Evolutionary conservation across 2,888 invertebrate genomes (phyloP).

Genomic region (Drosophila nr. medialis): DNA sequence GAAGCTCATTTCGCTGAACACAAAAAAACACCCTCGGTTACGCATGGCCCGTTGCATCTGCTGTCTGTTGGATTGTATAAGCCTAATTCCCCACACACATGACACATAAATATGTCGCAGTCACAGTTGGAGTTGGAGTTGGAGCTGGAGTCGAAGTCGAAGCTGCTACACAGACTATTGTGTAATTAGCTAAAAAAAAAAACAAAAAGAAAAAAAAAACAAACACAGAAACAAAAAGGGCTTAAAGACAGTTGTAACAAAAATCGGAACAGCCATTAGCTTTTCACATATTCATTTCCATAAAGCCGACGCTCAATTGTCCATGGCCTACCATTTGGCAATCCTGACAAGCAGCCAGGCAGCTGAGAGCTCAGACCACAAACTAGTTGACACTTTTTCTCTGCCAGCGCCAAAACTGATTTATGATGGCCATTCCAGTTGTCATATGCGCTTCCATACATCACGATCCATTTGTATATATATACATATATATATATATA

Average conservation of each 20-base stretch:
- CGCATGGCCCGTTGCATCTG: slow-evolving; percentile 59
- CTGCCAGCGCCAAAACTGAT: slow-evolving; percentile 58
- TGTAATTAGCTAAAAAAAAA: slow-evolving; percentile 70
- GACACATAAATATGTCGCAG: slow-evolving; percentile 58
- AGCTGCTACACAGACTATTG: slow-evolving; percentile 69
- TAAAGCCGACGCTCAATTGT: slow-evolving; percentile 46
- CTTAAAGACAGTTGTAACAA: slow-evolving; percentile 38
- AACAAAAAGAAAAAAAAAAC: slow-evolving; percentile 46
- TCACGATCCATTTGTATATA: too few species aligned
- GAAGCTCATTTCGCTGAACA: slow-evolving; percentile 54
- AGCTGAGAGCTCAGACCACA: slow-evolving; percentile 11
- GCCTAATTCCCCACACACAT: slow-evolving; percentile 32
- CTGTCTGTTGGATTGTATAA: slow-evolving; percentile 64
- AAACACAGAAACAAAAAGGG: background rate
- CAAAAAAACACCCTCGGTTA: slow-evolving; percentile 66
- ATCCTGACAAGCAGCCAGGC: slow-evolving; percentile 32
- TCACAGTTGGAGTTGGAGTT: slow-evolving; percentile 12
- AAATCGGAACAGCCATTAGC: slow-evolving; percentile 56
- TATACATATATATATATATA: background rate
- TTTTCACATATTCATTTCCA: slow-evolving; percentile 55
- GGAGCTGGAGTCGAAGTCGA: slow-evolving; percentile 4
- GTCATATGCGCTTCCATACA: slow-evolving; percentile 49
- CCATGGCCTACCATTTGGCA: slow-evolving; percentile 39
- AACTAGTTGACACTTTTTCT: slow-evolving; percentile 53
- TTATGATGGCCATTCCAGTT: slow-evolving; percentile 56